phyloP scores from a whole-genome alignment of 2,888 invertebrate genomes.

The Caenorhabditis zanzibari region DNA sequence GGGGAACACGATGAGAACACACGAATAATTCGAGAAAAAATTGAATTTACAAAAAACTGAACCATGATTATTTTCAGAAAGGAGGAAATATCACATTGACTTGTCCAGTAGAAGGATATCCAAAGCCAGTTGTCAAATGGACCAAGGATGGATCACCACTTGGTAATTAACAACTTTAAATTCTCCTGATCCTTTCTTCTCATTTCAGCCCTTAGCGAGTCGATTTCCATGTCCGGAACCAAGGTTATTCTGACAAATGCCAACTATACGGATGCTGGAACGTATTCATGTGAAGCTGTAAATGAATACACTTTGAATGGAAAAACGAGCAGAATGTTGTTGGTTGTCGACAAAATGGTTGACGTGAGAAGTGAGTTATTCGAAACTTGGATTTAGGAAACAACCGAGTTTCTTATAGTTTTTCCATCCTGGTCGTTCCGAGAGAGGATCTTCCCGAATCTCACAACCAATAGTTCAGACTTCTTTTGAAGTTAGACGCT shows the following conservation, averaged over 20 bases:
- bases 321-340: slow-evolving; percentile 58
- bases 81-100: slow-evolving; percentile 58
- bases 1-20: background rate
- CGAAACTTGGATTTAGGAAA: background rate
- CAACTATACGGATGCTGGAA: slow-evolving; percentile 68
- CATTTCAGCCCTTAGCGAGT: slow-evolving; percentile 60
- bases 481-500: background rate
- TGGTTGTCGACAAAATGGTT: slow-evolving; percentile 72
- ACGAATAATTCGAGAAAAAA: background rate
- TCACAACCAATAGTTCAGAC: background rate
- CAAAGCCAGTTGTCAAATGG: slow-evolving; percentile 68
- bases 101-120: slow-evolving; percentile 67
- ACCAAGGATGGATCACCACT: slow-evolving; percentile 66
- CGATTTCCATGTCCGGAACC: slow-evolving; percentile 64
- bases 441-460: background rate
- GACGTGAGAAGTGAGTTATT: slow-evolving; percentile 72
- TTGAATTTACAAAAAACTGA: too few species aligned
- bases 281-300: slow-evolving; percentile 73
- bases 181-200: background rate
- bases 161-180: slow-evolving; percentile 30
- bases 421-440: too few species aligned
- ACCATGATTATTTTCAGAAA: slow-evolving; percentile 36
- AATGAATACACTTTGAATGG: slow-evolving; percentile 69
- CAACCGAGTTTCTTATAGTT: background rate
- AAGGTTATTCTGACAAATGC: slow-evolving; percentile 58